Base-by-base conservation (phyloP, 2,797 vertebrate genomes). In the Pipistrellus pygmaeus region DNA sequence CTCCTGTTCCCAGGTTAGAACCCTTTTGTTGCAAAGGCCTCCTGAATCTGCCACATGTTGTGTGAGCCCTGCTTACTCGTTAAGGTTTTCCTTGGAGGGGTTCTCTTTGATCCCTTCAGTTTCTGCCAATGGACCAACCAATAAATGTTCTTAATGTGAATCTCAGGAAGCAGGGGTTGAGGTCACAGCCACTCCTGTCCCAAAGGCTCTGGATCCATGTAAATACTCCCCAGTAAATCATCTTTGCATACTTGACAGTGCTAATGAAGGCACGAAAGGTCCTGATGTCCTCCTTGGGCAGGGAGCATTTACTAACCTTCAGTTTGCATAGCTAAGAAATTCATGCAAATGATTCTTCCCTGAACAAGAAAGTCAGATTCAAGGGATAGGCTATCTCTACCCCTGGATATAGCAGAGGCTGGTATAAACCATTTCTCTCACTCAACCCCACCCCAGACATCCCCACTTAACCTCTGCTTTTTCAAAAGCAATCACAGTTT, bases 351-450 rank as follows among this genome's bases (percentile, higher is more conserved):
- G 32, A 78, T 30, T 41, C 38, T 92, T 78, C 57, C 38, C 71
- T 88, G 73, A 71, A 88, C 32, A 77, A 80, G 41, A 60, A 85
- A 93, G 32, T 83, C 77, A 94, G 44, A 78, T 51, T 30, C 75
- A 92, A 94, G 11, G 20, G 32, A 30, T 46, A 25, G 27, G 18
- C 55, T 87, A 27, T 82, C 12, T 57, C 64, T 83, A 76, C 12
- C 71, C 17, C 41, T 69, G 27, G 44, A 85, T 23, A 13, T 68
- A 77, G 8, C 62, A 89, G 71, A 78, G 14, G 32, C 12, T 83
- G 55, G 32, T 27, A 27, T 66, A 80, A 83, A 48, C 17, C 53
- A 17, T 25, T 35, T 15, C 38, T 73, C 38, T 76, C 30, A 71
- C 35, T 85, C 55, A 72, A 48, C 11, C 18, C 69, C 30, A 89